phyloP scores from a whole-genome alignment of 2,113 vertebrate species.

The Aleadryas rufinucha region DNA sequence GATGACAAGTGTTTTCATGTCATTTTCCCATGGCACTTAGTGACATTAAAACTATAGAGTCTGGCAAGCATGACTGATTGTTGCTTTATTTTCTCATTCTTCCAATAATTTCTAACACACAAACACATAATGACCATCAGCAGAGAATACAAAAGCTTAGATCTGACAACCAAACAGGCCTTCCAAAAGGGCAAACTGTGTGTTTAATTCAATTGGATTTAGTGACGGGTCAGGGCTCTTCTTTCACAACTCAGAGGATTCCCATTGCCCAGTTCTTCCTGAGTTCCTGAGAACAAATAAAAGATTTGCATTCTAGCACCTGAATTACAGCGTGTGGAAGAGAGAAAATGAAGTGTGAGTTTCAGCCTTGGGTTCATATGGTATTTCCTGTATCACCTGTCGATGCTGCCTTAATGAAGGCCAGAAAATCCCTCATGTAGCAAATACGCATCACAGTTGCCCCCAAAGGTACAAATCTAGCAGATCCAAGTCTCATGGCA shows the following conservation, averaged over 20 bases:
- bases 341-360: neutral
- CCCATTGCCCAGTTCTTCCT: neutral
- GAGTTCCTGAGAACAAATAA: neutral
- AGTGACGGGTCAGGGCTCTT: neutral
- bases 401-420: neutral
- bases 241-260: neutral
- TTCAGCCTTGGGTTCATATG: neutral
- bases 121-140: neutral
- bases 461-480: neutral
- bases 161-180: neutral
- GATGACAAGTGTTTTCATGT: neutral
- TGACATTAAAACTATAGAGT: neutral
- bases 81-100: conserved; percentile 6
- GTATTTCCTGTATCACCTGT: neutral
- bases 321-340: neutral
- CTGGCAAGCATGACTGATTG: neutral
- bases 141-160: neutral
- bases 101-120: neutral
- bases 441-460: neutral
- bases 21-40: neutral
- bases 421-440: neutral
- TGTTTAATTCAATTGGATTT: neutral
- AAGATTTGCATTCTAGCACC: neutral
- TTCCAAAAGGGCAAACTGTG: neutral
- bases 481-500: neutral